Evolutionary conservation across 1,140 invertebrate genomes (phyloP).

Genomic region (Caligus rogercresseyi): DNA sequence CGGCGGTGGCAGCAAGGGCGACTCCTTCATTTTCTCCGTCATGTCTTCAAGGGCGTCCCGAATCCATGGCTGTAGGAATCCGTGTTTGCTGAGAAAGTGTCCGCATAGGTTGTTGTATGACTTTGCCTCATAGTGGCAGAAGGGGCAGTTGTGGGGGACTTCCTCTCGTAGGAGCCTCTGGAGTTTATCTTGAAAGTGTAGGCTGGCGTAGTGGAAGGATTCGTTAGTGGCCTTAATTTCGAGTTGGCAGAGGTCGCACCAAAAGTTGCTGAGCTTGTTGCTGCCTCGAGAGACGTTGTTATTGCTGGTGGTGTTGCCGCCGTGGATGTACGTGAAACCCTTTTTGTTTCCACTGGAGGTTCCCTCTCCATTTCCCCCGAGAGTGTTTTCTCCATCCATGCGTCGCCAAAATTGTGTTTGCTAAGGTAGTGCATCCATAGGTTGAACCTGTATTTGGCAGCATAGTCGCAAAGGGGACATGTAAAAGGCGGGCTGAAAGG

Average conservation of each 20-base stretch:
- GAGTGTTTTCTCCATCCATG: slow-evolving; percentile 3
- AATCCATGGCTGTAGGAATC: slow-evolving; percentile 10
- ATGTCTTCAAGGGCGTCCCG: neutral
- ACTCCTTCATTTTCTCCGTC: neutral
- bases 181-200: slow-evolving; percentile 14
- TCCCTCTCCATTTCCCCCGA: neutral
- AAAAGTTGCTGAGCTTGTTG: neutral
- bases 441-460: slow-evolving; percentile 12
- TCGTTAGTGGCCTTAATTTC: neutral
- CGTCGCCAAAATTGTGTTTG: slow-evolving; percentile 5
- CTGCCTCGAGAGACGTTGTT: neutral
- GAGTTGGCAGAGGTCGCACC: slow-evolving; percentile 13
- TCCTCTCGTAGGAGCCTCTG: neutral
- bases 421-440: slow-evolving; percentile 12
- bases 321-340: neutral
- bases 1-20: neutral
- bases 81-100: slow-evolving; percentile 13
- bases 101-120: slow-evolving; percentile 3
- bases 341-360: too few species aligned
- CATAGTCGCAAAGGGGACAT: slow-evolving; percentile 11
- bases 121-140: slow-evolving; percentile 12
- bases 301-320: neutral
- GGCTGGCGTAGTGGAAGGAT: slow-evolving; percentile 6
- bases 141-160: neutral
- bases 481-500: neutral